Conservation (phyloP, 2,797 vertebrate genomes). For the Xerus rutilus region DNA sequence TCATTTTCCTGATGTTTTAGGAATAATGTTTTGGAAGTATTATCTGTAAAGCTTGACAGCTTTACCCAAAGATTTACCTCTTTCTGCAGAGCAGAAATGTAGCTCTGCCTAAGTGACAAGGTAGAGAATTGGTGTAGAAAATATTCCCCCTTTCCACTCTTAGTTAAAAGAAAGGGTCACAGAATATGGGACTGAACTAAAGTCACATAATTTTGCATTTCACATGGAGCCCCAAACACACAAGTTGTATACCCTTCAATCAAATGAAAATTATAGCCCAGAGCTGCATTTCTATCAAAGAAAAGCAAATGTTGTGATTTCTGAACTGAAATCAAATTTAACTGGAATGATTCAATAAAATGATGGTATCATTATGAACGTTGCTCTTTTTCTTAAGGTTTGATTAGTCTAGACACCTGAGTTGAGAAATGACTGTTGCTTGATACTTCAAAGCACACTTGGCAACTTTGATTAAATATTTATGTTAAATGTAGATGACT, state of each 20-base stretch:
- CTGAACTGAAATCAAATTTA: slow-evolving; percentile 78
- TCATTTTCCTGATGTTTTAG: not conserved
- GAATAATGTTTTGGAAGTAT: not conserved
- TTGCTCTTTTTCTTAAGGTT: slow-evolving; percentile 61
- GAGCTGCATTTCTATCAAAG: slow-evolving; percentile 49
- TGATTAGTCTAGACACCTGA: slow-evolving; percentile 83
- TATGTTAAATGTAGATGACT: slow-evolving; percentile 76
- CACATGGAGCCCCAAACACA: not conserved
- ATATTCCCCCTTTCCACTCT: not conserved
- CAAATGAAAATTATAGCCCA: slow-evolving; percentile 73
- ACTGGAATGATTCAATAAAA: slow-evolving; percentile 79
- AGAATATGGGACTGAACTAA: not conserved
- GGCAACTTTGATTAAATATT: slow-evolving; percentile 82
- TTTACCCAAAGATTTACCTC: not conserved
- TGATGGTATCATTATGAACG: slow-evolving; percentile 70
- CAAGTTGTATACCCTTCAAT: slow-evolving; percentile 26
- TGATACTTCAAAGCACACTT: slow-evolving; percentile 70
- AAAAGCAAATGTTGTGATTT: slow-evolving; percentile 81
- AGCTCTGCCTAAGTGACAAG: not conserved
- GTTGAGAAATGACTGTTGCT: slow-evolving; percentile 53
- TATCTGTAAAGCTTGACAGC: not conserved
- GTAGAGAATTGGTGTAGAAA: not conserved
- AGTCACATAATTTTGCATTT: not conserved
- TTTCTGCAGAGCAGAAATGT: not conserved
- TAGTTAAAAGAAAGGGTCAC: not conserved